Percentiles rank a stretch among this genome's conserved stretches.
These are phyloP conservation scores for Heteropelma amictum DNA, from an alignment of 2,888 invertebrate genomes.

Conservation along the genomic window DNA sequence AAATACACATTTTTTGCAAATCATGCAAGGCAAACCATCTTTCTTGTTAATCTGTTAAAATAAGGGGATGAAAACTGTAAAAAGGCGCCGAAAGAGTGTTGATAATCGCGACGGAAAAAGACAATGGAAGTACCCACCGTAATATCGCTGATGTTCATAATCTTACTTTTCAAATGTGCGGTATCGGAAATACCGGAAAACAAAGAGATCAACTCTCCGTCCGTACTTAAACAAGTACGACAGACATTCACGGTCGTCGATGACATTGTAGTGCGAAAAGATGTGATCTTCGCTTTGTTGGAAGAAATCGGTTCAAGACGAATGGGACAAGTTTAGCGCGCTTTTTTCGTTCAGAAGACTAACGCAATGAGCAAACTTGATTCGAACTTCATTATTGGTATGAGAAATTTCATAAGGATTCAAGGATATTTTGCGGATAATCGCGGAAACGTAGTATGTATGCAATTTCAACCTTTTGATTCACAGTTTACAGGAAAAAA, in stretches of 20 bases:
- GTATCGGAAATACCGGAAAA: constrained; percentile 55
- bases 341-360: background rate
- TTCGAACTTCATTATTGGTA: too few species aligned
- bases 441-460: background rate
- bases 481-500: constrained; percentile 1
- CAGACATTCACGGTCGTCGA: constrained; percentile 53
- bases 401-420: too few species aligned
- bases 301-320: too few species aligned
- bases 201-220: constrained; percentile 58
- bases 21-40: constrained; percentile 59
- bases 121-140: constrained; percentile 48
- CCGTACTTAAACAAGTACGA: constrained; percentile 60
- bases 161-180: constrained; percentile 55
- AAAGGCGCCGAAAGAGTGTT: background rate
- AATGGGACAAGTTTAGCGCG: too few species aligned
- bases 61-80: background rate
- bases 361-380: background rate
- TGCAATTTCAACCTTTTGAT: background rate
- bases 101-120: background rate
- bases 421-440: too few species aligned
- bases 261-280: background rate
- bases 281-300: background rate
- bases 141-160: constrained; percentile 54
- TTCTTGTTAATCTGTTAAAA: constrained; percentile 52
- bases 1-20: constrained; percentile 63